Evolutionary conservation across 2,888 invertebrate species (phyloP).

Genomic region (Colostygia pectinataria): DNA sequence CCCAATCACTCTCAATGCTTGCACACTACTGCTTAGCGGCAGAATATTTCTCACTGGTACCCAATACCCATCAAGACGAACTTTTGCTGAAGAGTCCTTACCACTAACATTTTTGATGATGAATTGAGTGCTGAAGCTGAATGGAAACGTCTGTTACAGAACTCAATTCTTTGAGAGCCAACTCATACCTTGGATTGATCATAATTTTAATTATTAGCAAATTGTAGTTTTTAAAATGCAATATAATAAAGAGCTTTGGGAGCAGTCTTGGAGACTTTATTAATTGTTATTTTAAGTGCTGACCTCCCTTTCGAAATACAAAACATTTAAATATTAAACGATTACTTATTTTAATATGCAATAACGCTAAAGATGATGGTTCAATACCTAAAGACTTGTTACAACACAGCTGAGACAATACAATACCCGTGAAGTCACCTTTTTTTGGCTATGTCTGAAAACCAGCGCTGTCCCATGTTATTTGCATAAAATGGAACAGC

Average conservation of each 20-base stretch:
- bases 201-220: constrained; percentile 6
- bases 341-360: not conserved
- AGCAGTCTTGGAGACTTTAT: not conserved
- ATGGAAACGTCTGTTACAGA: not conserved
- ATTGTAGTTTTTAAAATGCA: constrained; percentile 9
- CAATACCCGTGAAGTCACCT: too few relatives aligned
- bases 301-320: not conserved
- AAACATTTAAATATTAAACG: not conserved
- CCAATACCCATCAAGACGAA: too few relatives aligned
- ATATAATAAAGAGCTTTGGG: constrained; percentile 1
- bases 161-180: not conserved
- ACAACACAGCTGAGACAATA: too few relatives aligned
- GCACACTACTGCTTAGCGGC: too few relatives aligned
- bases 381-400: not conserved
- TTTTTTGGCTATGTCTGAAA: too few relatives aligned
- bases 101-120: too few relatives aligned
- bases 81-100: too few relatives aligned
- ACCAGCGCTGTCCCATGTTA: too few relatives aligned
- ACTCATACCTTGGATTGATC: not conserved
- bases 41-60: too few relatives aligned
- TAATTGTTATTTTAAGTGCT: not conserved
- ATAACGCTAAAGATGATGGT: not conserved
- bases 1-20: too few relatives aligned
- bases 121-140: too few relatives aligned
- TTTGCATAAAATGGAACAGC: too few relatives aligned